phyloP scores from a whole-genome alignment of 2,888 invertebrate genomes.

The Pristionchus maxplancki region DNA sequence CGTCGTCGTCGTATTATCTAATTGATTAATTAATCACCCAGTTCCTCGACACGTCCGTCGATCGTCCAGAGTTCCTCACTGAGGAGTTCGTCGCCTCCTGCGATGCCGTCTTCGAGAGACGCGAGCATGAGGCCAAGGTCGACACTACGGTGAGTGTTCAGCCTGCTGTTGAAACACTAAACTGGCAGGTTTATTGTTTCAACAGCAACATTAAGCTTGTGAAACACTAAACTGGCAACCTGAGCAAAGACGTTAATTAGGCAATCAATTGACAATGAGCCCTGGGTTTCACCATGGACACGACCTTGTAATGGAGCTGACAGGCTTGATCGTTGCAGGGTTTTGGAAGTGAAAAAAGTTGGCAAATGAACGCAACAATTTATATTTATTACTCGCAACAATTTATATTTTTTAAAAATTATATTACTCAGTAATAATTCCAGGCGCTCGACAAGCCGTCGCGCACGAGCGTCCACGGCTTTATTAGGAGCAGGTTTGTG shows the following conservation, averaged over 20 bases:
- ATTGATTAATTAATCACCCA: neutral
- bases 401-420: neutral
- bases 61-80: neutral
- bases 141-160: neutral
- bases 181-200: no score
- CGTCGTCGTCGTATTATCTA: no score
- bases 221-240: no score
- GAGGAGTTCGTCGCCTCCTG: conserved; percentile 14
- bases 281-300: no score
- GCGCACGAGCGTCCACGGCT: conserved; percentile 26
- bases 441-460: conserved; percentile 41
- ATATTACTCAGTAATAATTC: neutral
- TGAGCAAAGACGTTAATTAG: no score
- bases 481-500: neutral
- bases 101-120: conserved; percentile 2
- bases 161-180: neutral
- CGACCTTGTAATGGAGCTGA: no score
- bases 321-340: no score
- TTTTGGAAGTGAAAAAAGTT: no score
- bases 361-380: neutral
- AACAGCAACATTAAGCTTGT: no score
- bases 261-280: no score
- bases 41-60: conserved; percentile 34
- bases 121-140: conserved; percentile 7
- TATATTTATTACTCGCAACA: neutral